A percentile compares a stretch with the other conserved stretches of the same genome.
phyloP scores from a whole-genome alignment of 2,113 vertebrate species.

The Ramphastos sulfuratus region DNA sequence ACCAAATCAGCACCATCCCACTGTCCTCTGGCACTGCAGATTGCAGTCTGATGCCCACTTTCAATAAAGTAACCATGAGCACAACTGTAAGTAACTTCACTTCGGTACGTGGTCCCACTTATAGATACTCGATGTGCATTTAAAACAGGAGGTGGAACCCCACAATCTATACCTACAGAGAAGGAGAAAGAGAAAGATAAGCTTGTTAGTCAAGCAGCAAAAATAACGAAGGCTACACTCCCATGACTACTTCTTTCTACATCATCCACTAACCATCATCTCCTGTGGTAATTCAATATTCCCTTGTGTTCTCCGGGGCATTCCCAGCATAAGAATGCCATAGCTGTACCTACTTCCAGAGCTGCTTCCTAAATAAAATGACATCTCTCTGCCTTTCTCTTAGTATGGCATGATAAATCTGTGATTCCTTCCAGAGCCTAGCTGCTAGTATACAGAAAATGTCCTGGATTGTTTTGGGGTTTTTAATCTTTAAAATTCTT shows the following conservation, averaged over 20 bases:
- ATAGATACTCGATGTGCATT: not conserved
- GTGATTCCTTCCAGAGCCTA: not conserved
- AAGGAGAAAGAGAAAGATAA: not conserved
- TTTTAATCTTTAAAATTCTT: not conserved
- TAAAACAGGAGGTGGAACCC: conserved; percentile 50
- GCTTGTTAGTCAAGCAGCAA: not conserved
- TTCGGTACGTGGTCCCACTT: conserved; percentile 45
- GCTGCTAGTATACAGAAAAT: not conserved
- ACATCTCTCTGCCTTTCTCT: not conserved
- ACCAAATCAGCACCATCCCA: conserved; percentile 60
- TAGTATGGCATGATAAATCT: not conserved
- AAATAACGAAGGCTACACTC: not conserved
- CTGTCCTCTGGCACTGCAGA: conserved; percentile 53
- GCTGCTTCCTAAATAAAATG: not conserved
- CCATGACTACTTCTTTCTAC: not conserved
- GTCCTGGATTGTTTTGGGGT: not conserved
- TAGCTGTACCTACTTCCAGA: not conserved
- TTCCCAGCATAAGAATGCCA: fast-evolving
- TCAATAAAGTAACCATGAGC: conserved; percentile 25
- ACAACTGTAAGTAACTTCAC: conserved; percentile 50
- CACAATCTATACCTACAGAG: conserved; percentile 61
- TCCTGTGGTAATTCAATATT: not conserved
- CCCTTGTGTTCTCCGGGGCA: fast-evolving
- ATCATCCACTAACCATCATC: not conserved
- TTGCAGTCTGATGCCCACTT: not conserved